Conservation (phyloP, 2,797 vertebrate genomes). For the Toxotes lorentzi region DNA sequence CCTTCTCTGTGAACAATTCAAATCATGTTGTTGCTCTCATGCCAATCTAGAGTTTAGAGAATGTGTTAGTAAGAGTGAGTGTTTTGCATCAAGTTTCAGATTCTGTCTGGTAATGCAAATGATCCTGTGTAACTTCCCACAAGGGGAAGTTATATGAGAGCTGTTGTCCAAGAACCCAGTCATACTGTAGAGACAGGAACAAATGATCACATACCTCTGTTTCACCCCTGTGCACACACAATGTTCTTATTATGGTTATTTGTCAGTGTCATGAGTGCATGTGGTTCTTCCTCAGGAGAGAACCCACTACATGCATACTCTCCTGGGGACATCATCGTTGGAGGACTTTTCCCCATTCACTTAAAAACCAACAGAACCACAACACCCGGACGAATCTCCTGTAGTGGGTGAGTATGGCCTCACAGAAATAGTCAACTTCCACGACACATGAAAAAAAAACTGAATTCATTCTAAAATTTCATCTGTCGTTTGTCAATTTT, state of each 20-base stretch:
- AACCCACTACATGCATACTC: slow-evolving; percentile 5
- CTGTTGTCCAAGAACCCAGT: slow-evolving; percentile 5
- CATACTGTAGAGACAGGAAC: not conserved
- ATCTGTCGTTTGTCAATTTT: not conserved
- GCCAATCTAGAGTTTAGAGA: not conserved
- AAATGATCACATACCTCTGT: not conserved
- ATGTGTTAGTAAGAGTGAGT: accelerated
- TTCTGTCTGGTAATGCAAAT: slow-evolving; percentile 57
- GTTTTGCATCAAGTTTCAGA: slow-evolving; percentile 2
- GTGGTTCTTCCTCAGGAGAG: not conserved
- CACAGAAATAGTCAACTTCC: not conserved
- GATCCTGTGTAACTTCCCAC: not conserved
- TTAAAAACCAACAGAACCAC: not conserved
- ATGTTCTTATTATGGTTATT: slow-evolving; percentile 53
- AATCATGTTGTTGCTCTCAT: not conserved
- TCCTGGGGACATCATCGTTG: slow-evolving; percentile 73
- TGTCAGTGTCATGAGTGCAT: slow-evolving; percentile 4
- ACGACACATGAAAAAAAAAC: not conserved
- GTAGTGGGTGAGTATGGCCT: slow-evolving; percentile 53
- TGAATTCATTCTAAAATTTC: not conserved
- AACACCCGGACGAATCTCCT: not conserved
- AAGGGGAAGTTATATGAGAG: not conserved
- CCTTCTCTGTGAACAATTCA: slow-evolving; percentile 1
- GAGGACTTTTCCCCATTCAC: slow-evolving; percentile 77
- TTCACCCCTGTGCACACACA: not conserved